Base-by-base conservation (phyloP, 2,797 vertebrate species). In the Sebastiscus tertius region DNA sequence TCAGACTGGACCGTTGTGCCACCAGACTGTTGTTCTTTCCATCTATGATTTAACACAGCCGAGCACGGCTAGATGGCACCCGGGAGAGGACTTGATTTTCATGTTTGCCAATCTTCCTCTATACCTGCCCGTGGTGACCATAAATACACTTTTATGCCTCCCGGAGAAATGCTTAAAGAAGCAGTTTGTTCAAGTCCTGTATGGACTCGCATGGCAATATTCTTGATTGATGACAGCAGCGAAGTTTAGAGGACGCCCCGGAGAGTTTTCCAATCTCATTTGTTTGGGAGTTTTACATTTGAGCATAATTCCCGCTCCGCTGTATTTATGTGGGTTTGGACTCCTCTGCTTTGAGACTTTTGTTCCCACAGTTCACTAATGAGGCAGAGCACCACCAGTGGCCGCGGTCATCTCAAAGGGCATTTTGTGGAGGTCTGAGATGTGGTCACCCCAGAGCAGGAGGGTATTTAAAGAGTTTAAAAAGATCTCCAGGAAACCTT, bases 131-230 rank as follows among this genome's bases (percentile, higher is more conserved):
- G 65, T 56, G 69, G 89, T 87, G 92, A 85, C 90, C 91, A 92
- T 95, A 94, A 94, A 95, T 94, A 93, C 85, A 90, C 89, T 93
- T 93, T 93, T 92, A 94, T 92, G 92, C 87, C 85, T 95, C 93
- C 93, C 91, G 61, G 90, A 92, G 93, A 95, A 94, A 93, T 93
- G 88, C 93, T 94, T 94, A 93, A 95, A 94, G 93, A 88, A 92
- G 93, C 92, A 91, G 89, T 94, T 95, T 94, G 90, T 94, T 87
- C 87, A 80, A 90, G 85, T 92, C 84, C 87, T 90, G 90, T 60
- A 84, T 85, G 82, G 85, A 87, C 87, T 79, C 27, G 72, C 71
- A 60, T 81, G 84, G 93, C 89, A 93, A 93, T 94, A 93, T 94
- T 81, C 79, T 72, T 95, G 92, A 95, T 91, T 89, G 84, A 95